Percentiles rank a stretch among this genome's conserved stretches.
These are phyloP conservation scores for Matsumyia berberina DNA, from an alignment of 2,888 invertebrate species.

Conservation along the genomic window DNA sequence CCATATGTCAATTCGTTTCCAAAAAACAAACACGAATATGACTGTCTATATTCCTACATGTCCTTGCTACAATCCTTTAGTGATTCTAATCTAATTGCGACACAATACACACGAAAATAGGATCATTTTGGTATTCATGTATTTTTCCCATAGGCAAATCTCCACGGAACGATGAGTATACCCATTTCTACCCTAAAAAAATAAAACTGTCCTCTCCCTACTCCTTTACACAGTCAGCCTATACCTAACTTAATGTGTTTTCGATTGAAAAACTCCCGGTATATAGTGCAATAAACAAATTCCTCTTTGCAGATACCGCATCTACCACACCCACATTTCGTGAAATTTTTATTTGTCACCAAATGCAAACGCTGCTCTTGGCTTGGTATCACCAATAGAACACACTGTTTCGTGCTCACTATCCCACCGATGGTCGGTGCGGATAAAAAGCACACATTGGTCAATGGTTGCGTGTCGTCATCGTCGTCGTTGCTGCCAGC, in stretches of 20 bases:
- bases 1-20: no score
- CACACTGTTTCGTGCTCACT: conserved; percentile 17
- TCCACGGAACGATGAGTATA: neutral
- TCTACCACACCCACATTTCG: conserved; percentile 70
- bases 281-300: conserved; percentile 48
- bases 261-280: conserved; percentile 35
- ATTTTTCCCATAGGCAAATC: conserved; percentile 17
- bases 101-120: neutral
- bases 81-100: neutral
- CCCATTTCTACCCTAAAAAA: neutral
- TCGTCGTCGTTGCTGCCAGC: neutral
- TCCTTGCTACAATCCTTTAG: neutral
- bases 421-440: conserved; percentile 41
- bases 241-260: conserved; percentile 21
- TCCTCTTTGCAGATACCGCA: conserved; percentile 62
- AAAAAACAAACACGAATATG: no score
- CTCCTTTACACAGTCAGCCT: conserved; percentile 13
- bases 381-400: conserved; percentile 40
- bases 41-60: no score
- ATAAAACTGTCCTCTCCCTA: conserved; percentile 1
- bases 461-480: conserved; percentile 68
- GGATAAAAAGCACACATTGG: conserved; percentile 66
- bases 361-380: conserved; percentile 60
- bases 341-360: conserved; percentile 69
- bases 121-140: conserved; percentile 4